Conservation (phyloP, 1,140 invertebrate genomes). For the Eupristina koningsbergeri region DNA sequence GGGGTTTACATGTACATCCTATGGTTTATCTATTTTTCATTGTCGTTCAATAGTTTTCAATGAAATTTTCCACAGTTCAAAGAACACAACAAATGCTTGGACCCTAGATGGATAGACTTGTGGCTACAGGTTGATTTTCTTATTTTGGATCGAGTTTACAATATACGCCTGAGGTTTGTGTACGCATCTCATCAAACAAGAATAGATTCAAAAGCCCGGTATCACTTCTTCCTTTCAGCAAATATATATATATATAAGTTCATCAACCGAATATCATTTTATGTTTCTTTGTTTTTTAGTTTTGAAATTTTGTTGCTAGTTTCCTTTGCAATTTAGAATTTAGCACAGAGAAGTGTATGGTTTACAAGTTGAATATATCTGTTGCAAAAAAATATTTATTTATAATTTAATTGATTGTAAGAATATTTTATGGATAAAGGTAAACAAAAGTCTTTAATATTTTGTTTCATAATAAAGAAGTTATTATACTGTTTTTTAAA, state of each 20-base stretch:
- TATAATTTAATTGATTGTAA: too few relatives aligned
- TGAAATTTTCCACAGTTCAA: neutral
- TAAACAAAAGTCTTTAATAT: too few relatives aligned
- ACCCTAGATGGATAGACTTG: neutral
- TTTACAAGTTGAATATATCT: too few relatives aligned
- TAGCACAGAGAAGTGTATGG: too few relatives aligned
- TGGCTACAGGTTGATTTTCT: neutral
- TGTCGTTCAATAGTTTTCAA: neutral
- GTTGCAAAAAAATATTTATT: too few relatives aligned
- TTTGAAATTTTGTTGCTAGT: neutral
- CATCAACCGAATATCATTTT: neutral
- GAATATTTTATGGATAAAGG: too few relatives aligned
- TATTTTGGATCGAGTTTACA: constrained; percentile 2
- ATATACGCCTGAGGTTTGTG: constrained; percentile 13
- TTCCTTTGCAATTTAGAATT: too few relatives aligned
- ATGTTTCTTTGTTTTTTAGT: neutral
- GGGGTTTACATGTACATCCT: neutral
- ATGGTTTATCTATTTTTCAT: neutral
- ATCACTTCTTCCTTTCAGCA: neutral
- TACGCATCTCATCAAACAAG: neutral
- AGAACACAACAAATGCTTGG: neutral
- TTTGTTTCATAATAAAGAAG: too few relatives aligned
- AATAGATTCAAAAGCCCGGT: neutral
- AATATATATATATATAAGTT: neutral
- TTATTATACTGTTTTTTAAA: too few relatives aligned